Evolutionary conservation across 2,888 invertebrate species (phyloP), one percentile per base, ranked within the genome.

Genomic region (Eurois occulta): DNA sequence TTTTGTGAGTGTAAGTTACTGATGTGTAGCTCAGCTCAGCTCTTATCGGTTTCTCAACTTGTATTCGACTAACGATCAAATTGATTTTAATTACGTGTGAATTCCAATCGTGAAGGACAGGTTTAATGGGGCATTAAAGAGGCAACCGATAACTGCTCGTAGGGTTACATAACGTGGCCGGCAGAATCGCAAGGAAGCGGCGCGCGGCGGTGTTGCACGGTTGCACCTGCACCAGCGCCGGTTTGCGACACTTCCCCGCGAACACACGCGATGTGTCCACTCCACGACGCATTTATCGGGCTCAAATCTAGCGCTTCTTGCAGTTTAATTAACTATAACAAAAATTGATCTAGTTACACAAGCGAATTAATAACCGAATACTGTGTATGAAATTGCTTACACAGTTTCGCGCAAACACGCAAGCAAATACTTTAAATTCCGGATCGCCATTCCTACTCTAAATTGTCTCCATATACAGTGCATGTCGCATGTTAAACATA

Each of bases 191-290:
- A 66, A 83, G 75, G 86, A 85, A 72, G 64, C 55, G 80, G 62
- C 60, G 70, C 64, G 16, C n/a, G 35, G 24, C 24, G 41, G 21
- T 75, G 41, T 73, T 77, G 80, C 72, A 58, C 65, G 18, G 21
- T 60, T 32, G 60, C 21, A 21, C 32, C n/a, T 35, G 41, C 32
- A 38, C 18, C 21, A 35, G 60, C 55, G 62, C 68, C 72, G 58
- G 18, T 64, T 87, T 86, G 78, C 83, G 83, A 84, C 78, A 85
- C 81, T 77, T 80, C 70, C 81, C 60, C 58, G 75, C 81, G 24
- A 43, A 48, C 67, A 52, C 86, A 85, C 66, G 79, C 86, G 77
- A 79, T 79, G 65, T 58, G 35, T 41, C 71, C 69, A 78, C 60
- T 41, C 71, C 69, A 78, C 60, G 68, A 35, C 68, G 71, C 52